Evolutionary conservation across 2,113 vertebrate species (phyloP), one percentile per base, ranked within the genome.

Genomic region (Calidris pugnax): DNA sequence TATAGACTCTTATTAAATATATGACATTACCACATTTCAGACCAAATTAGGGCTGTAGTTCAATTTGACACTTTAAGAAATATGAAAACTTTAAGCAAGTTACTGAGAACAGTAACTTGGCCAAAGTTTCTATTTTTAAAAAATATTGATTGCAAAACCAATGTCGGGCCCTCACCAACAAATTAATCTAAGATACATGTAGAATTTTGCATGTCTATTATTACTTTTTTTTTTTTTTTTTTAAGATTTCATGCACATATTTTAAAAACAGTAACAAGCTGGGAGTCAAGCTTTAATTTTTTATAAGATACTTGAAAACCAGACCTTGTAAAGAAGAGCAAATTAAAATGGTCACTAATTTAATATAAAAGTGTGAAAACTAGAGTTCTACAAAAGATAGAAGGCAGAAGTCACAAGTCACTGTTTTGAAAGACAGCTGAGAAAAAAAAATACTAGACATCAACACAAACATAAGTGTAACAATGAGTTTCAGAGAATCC

Each of bases 131-230:
- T 79, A 23, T 64, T 68, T 82, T 60, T 18, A 37, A 78, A 87
- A 67, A 67, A 41, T 10, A 79, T 0, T 47, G 14, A 86, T 6
- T 62, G 33, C 27, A 87, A 81, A 96, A 30, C 5, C 4, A 62
- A 5, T 16, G 37, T 20, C 3, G 1, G 19, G 28, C 1, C 1
- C 33, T 53, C 37, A 53, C 45, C 21, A 19, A 80, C 33, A 79
- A 89, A 82, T 37, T 24, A 0, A 0, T 63, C 28, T 35, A 55
- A 72, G 28, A 41, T 3, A 50, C 0, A 3, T 3, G 16, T 3
- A 2, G 12, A 56, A 57, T 82, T 79, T 33, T 68, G 21, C 15
- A 69, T 8, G 8, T 23, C 11, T n/a, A 6, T 45, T 48, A 50
- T 21, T 47, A 17, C 2, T 53, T 53, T 53, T 63, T 3, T 18